A percentile compares a stretch with the other conserved stretches of the same genome.
Conservation (phyloP, 2,888 invertebrate genomes). For the Acanthosepion pharaonis region DNA sequence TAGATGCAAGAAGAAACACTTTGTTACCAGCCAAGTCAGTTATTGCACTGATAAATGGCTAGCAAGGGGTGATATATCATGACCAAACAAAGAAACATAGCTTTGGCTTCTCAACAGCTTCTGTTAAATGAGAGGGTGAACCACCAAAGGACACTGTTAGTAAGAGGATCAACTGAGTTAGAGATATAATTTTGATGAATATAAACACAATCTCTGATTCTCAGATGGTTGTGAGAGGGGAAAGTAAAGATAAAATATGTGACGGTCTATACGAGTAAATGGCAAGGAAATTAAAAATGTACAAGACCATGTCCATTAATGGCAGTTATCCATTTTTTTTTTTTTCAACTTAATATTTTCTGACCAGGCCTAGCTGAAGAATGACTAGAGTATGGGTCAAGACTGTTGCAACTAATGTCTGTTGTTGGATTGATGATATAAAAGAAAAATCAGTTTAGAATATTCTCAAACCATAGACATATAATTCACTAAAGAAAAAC, state of each 20-base stretch:
- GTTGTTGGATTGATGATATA: background rate
- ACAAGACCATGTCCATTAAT: background rate
- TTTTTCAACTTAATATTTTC: background rate
- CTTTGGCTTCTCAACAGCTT: background rate
- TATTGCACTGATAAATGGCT: background rate
- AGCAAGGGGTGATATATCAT: background rate
- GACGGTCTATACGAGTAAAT: background rate
- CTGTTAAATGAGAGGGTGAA: background rate
- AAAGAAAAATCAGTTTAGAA: background rate
- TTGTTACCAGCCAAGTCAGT: constrained; percentile 18
- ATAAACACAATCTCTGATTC: background rate
- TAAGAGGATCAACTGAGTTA: background rate
- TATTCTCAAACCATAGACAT: no score
- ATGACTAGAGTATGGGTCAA: background rate
- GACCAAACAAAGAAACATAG: background rate
- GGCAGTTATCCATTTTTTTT: background rate
- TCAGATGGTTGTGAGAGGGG: background rate
- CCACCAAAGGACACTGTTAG: background rate
- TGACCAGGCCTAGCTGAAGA: background rate
- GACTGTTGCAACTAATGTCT: background rate
- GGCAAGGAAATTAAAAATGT: background rate
- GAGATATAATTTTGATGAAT: background rate
- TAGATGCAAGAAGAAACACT: constrained; percentile 12
- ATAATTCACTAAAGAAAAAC: no score
- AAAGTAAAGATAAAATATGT: background rate